Base-by-base conservation (phyloP, 92 coral and sea anemone species). In the Muricea muricata region DNA sequence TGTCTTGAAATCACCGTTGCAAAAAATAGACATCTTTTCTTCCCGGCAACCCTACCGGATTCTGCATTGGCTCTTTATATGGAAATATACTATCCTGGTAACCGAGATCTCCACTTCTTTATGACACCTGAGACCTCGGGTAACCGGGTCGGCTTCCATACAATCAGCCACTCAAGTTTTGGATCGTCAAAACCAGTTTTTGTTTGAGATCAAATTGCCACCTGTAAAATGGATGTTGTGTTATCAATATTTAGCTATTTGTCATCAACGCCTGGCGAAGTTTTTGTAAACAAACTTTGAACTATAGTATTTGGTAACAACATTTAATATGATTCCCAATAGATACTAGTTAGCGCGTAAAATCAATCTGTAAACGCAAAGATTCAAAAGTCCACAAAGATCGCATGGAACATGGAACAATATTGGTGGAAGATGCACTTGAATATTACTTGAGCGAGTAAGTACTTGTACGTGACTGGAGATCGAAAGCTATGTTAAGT, bases 221-320 rank as follows among this genome's bases (percentile, higher is more conserved):
- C 83, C 83, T 34, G 83, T 40, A 78, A 24, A 25, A 56, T 57
- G 50, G 37, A 15, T 78, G 83, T 78, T 78, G 83, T 78, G 71
- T 56, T 78, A 41, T 39, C 65, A 42, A 78, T 63, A 31, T 78
- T 78, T 76, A 23, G 50, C 69, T 1, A 26, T 58, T 78, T 78
- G 52, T 34, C 55, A 58, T 78, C 34, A 56, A 54, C 83, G 26
- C 25, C 34, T 46, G 35, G 35, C 30, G 17, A 29, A 39, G 37
- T 63, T 63, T 25, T 63, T 30, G 30, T 63, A 63, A 63, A 63
- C 70, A 63, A 60, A 13, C 70, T 63, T 61, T 28, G 12, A 63
- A 17, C 1, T 52, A 37, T 52, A 52, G 5, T 3, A 52, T 52
- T 52, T 25, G 6, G 23, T 52, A 52, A 18, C 24, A 17, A 17